These are phyloP conservation scores for Hemithea aestivaria DNA, from an alignment of 2,888 invertebrate genomes.

Conservation along the genomic window DNA sequence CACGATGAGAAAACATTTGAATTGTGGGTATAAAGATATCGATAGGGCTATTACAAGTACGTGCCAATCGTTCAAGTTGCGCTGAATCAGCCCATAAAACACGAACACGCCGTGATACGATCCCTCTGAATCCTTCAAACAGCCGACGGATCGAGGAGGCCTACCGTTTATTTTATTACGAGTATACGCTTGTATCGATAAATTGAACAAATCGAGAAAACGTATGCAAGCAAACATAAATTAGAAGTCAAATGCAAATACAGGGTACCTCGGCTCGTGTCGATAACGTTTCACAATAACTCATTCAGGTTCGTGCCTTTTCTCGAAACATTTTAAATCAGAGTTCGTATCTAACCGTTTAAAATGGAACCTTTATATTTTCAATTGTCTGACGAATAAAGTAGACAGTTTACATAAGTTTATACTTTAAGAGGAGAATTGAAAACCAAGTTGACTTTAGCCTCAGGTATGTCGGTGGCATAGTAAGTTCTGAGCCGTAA, in stretches of 20 bases:
- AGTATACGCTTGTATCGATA: slow-evolving; percentile 31
- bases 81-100: slow-evolving; percentile 57
- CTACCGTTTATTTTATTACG: slow-evolving; percentile 37
- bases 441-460: slow-evolving; percentile 12
- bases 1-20: slow-evolving; percentile 19
- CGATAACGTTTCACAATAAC: slow-evolving; percentile 11
- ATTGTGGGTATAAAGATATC: slow-evolving; percentile 40
- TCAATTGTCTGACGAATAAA: slow-evolving; percentile 9
- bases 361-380: slow-evolving; percentile 10
- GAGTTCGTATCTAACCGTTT: slow-evolving; percentile 8
- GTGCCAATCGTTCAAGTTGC: slow-evolving; percentile 55
- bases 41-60: slow-evolving; percentile 52
- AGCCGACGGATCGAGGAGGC: slow-evolving; percentile 22
- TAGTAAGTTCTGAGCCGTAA: slow-evolving; percentile 17
- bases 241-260: slow-evolving; percentile 8
- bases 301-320: slow-evolving; percentile 14
- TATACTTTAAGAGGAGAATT: slow-evolving; percentile 15
- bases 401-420: slow-evolving; percentile 11
- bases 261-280: not conserved
- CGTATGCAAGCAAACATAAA: slow-evolving; percentile 18
- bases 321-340: slow-evolving; percentile 11
- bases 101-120: slow-evolving; percentile 29
- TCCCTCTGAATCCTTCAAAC: slow-evolving; percentile 44
- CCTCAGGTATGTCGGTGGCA: too few species aligned
- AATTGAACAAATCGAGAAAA: slow-evolving; percentile 24